Percentiles rank a stretch among this genome's conserved stretches.
Evolutionary conservation across 37 sponge, comb jelly and placozoan species (phyloP).

Genomic region (Halichondria panicea): DNA sequence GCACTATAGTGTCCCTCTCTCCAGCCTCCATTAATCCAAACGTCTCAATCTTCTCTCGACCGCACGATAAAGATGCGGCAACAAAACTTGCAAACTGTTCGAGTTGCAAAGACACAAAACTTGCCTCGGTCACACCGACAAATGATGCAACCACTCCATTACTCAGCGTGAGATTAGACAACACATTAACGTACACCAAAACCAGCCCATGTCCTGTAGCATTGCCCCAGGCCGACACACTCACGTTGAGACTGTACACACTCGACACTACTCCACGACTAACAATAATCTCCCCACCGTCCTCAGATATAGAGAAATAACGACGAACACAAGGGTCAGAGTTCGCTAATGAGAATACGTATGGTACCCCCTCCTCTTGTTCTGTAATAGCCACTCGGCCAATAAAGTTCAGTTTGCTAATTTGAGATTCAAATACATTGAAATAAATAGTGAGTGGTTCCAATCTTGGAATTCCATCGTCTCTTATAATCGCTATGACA

Average conservation of each 20-base stretch:
- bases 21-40: conserved; percentile 3
- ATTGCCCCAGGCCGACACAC: background rate
- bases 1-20: background rate
- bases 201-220: conserved; percentile 14
- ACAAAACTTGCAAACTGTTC: conserved; percentile 17
- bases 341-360: conserved; percentile 25
- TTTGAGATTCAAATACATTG: background rate
- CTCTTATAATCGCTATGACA: conserved; percentile 1
- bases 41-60: conserved; percentile 11
- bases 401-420: background rate
- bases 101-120: conserved; percentile 5
- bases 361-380: background rate
- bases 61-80: background rate
- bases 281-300: conserved; percentile 14
- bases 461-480: conserved; percentile 6
- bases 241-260: conserved; percentile 10
- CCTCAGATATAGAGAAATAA: conserved; percentile 2
- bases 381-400: background rate
- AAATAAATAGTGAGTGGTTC: conserved; percentile 24
- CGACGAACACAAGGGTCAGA: conserved; percentile 1
- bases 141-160: conserved; percentile 17
- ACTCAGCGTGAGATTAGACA: conserved; percentile 32
- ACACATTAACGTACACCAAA: conserved; percentile 5
- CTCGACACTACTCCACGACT: background rate
- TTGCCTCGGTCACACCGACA: background rate